phyloP scores from a whole-genome alignment of 1,140 invertebrate species.

The Potamilus streckersoni region DNA sequence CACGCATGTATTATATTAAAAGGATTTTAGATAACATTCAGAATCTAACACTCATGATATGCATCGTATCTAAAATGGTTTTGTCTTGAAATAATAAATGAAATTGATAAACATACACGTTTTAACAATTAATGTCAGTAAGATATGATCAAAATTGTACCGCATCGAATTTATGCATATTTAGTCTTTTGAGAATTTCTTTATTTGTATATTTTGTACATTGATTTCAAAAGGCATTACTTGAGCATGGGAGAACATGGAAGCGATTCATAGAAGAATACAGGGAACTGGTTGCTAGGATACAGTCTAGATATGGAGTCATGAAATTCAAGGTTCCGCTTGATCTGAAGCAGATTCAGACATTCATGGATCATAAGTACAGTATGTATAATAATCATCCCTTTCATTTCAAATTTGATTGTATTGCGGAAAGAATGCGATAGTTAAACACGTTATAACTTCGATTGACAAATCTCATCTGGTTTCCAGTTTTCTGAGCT shows the following conservation, averaged over 20 bases:
- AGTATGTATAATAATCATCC: slow-evolving; percentile 30
- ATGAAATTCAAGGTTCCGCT: slow-evolving; percentile 33
- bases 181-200: background rate
- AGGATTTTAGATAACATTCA: background rate
- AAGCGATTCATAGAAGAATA: slow-evolving; percentile 43
- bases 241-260: slow-evolving; percentile 49
- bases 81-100: background rate
- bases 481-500: too few species aligned
- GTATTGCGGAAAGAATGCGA: background rate
- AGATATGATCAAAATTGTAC: background rate
- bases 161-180: background rate
- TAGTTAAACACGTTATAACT: background rate
- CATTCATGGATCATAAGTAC: slow-evolving; percentile 45
- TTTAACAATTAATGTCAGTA: background rate
- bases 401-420: background rate
- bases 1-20: background rate
- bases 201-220: too few species aligned
- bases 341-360: slow-evolving; percentile 37
- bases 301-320: slow-evolving; percentile 42
- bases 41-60: background rate
- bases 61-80: background rate
- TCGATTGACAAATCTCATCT: too few species aligned
- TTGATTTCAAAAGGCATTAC: slow-evolving; percentile 24
- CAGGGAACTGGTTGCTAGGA: slow-evolving; percentile 40
- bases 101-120: background rate